phyloP scores from a whole-genome alignment of 2,797 vertebrate genomes.

The Pseudochirops corinnae region DNA sequence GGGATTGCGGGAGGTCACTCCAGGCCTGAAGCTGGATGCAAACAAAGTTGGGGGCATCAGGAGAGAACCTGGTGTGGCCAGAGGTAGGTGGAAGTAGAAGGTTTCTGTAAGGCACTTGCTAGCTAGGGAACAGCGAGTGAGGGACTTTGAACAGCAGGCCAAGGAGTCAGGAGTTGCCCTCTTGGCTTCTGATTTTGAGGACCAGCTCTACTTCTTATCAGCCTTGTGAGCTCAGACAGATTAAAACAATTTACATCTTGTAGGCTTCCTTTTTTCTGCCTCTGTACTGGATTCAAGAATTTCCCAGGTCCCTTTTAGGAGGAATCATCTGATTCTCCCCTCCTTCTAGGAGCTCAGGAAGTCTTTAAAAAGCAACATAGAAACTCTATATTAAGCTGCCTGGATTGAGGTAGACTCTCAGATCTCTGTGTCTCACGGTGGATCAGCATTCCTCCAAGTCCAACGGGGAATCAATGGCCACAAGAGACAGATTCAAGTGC shows the following conservation, averaged over 20 bases:
- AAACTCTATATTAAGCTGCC: neutral
- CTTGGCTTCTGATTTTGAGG: too few species aligned
- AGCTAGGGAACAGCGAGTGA: neutral
- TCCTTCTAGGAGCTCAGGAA: neutral
- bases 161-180: neutral
- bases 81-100: neutral
- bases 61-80: neutral
- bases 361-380: neutral
- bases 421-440: neutral
- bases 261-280: neutral
- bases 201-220: neutral
- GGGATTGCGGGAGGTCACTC: neutral
- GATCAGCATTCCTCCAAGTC: neutral
- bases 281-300: neutral
- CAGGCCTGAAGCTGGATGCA: too few species aligned
- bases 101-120: neutral
- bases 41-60: neutral
- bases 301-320: neutral
- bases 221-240: neutral
- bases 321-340: neutral
- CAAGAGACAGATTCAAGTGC: accelerated
- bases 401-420: neutral
- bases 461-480: neutral
- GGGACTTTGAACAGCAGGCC: neutral
- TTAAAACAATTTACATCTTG: neutral